Evolutionary conservation across 2,888 invertebrate species (phyloP).

Genomic region (Andricus quercusramuli): DNA sequence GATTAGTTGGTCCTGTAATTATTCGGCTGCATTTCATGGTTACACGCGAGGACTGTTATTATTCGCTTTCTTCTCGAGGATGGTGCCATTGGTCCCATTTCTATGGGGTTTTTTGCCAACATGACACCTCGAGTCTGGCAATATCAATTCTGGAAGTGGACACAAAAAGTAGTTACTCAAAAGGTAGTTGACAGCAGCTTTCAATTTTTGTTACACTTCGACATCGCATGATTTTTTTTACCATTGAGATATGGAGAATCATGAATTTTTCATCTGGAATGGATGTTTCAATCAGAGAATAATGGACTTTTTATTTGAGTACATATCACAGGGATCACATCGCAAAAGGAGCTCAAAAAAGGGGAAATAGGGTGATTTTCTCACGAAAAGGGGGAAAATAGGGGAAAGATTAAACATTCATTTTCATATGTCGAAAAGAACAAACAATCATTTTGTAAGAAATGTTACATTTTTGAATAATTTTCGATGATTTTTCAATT

Average conservation of each 20-base stretch:
- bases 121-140: conserved; percentile 33
- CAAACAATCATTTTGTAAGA: no score
- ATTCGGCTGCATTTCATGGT: conserved; percentile 60
- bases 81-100: conserved; percentile 47
- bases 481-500: no score
- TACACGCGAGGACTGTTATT: conserved; percentile 66
- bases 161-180: conserved; percentile 28
- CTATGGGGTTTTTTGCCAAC: conserved; percentile 53
- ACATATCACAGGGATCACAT: no score
- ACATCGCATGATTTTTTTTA: conserved; percentile 10
- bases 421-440: no score
- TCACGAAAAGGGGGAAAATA: no score
- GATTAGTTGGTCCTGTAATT: conserved; percentile 73
- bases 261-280: conserved; percentile 20
- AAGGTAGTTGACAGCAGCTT: conserved; percentile 21
- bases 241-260: not conserved
- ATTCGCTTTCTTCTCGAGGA: conserved; percentile 56
- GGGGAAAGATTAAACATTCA: no score
- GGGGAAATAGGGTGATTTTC: no score
- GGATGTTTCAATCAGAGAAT: conserved; percentile 2
- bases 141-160: not conserved
- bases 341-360: no score
- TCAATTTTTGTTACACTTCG: not conserved
- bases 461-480: no score
- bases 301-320: not conserved